phyloP scores from a whole-genome alignment of 1,140 invertebrate genomes.

The Nixonia krombeini region DNA sequence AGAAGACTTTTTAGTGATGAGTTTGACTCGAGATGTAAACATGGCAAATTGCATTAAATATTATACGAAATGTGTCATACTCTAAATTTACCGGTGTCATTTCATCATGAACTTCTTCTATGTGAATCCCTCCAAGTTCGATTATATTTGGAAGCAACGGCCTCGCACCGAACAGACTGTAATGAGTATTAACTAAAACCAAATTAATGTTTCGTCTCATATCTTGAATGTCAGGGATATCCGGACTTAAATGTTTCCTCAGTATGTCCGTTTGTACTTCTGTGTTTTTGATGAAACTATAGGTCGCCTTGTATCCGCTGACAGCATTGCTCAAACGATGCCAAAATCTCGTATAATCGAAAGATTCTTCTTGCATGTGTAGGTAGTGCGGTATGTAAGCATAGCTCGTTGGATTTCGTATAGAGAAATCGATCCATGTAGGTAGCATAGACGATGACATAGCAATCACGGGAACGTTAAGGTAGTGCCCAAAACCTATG shows the following conservation, averaged over 20 bases:
- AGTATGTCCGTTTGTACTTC: constrained; percentile 56
- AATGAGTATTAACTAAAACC: constrained; percentile 65
- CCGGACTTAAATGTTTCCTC: constrained; percentile 72
- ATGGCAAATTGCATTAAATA: no score
- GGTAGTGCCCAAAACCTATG: constrained; percentile 74
- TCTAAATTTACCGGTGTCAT: constrained; percentile 37
- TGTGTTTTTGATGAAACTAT: constrained; percentile 17
- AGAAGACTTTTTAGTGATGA: no score
- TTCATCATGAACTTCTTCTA: constrained; percentile 44
- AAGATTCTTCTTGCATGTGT: background rate
- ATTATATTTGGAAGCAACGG: constrained; percentile 61
- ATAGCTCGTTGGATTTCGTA: constrained; percentile 74
- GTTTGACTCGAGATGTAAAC: no score
- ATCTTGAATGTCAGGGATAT: constrained; percentile 74
- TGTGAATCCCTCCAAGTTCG: constrained; percentile 67
- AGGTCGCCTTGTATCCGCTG: constrained; percentile 12
- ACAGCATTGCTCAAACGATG: constrained; percentile 69
- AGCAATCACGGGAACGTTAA: constrained; percentile 75
- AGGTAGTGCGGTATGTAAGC: constrained; percentile 33
- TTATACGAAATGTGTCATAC: constrained; percentile 13
- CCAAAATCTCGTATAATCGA: constrained; percentile 18
- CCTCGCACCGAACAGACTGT: constrained; percentile 57
- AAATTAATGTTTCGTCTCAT: constrained; percentile 66
- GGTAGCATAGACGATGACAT: constrained; percentile 67
- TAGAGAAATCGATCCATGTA: constrained; percentile 74